Percentiles rank a stretch among this genome's conserved stretches.
These are phyloP conservation scores for Cheilosia scutellata DNA, from an alignment of 2,888 invertebrate genomes.

Conservation along the genomic window DNA sequence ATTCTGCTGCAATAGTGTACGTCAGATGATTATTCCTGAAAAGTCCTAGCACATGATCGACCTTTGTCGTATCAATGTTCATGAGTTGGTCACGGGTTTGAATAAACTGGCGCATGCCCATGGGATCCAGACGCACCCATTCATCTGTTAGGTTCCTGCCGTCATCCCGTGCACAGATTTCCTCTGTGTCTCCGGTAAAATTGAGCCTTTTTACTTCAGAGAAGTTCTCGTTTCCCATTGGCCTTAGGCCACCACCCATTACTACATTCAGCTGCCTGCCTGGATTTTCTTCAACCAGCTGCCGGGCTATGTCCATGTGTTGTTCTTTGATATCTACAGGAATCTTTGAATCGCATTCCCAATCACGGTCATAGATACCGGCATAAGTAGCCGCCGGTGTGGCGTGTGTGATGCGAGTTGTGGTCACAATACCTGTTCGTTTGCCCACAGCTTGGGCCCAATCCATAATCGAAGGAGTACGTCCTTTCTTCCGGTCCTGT, in stretches of 20 bases:
- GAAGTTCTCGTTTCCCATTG: conserved; percentile 82
- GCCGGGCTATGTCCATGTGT: conserved; percentile 86
- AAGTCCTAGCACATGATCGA: conserved; percentile 85
- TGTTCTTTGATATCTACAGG: conserved; percentile 78
- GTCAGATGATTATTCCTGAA: conserved; percentile 86
- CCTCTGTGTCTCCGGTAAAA: conserved; percentile 81
- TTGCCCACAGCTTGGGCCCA: conserved; percentile 87
- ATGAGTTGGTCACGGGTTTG: conserved; percentile 83
- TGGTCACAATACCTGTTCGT: conserved; percentile 88
- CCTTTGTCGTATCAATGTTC: conserved; percentile 82
- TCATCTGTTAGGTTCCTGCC: conserved; percentile 85
- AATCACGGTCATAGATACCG: conserved; percentile 85
- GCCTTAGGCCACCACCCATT: conserved; percentile 87
- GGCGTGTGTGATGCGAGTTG: conserved; percentile 88
- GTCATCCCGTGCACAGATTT: conserved; percentile 85
- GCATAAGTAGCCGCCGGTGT: conserved; percentile 87
- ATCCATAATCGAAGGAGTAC: conserved; percentile 85
- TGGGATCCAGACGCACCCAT: conserved; percentile 85
- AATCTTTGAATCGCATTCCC: conserved; percentile 86
- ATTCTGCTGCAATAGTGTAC: conserved; percentile 85
- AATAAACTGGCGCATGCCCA: conserved; percentile 82
- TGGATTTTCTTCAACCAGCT: conserved; percentile 87
- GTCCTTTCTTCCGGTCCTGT: conserved; percentile 83
- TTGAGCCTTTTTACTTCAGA: conserved; percentile 76
- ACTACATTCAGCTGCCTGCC: conserved; percentile 87